Conservation (phyloP, 2,888 invertebrate genomes). For the Rhogogaster chlorosoma region DNA sequence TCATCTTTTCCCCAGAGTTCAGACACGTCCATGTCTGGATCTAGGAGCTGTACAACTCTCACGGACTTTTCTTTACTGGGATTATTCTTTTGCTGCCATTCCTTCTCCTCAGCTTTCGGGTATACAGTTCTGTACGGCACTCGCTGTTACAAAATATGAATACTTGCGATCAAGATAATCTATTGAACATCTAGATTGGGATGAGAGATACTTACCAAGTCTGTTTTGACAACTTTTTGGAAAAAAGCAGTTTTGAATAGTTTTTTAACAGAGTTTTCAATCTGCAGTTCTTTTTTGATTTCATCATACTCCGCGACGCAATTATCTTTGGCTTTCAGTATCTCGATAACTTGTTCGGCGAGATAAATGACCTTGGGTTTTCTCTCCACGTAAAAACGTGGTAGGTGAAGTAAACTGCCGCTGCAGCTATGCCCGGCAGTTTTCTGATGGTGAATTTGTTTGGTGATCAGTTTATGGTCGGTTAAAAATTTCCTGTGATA, state of each 20-base stretch:
- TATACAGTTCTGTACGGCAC: slow-evolving; percentile 81
- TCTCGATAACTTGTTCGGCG: slow-evolving; percentile 80
- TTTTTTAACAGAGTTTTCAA: slow-evolving; percentile 78
- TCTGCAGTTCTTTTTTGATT: slow-evolving; percentile 78
- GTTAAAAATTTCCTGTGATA: slow-evolving; percentile 84
- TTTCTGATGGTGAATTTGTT: slow-evolving; percentile 82
- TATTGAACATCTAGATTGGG: neutral
- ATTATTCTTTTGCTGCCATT: slow-evolving; percentile 79
- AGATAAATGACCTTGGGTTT: slow-evolving; percentile 80
- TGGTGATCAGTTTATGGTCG: slow-evolving; percentile 81
- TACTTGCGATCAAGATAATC: neutral
- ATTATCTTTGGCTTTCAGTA: slow-evolving; percentile 80
- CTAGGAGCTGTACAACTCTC: slow-evolving; percentile 80
- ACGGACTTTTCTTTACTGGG: slow-evolving; percentile 78
- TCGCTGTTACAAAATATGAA: slow-evolving; percentile 68
- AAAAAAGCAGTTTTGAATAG: slow-evolving; percentile 80
- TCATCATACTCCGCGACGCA: slow-evolving; percentile 79
- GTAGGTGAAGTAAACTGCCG: slow-evolving; percentile 81
- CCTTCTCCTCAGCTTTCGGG: slow-evolving; percentile 79
- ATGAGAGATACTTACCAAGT: slow-evolving; percentile 73
- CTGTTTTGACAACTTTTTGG: slow-evolving; percentile 79
- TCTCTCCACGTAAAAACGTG: slow-evolving; percentile 82
- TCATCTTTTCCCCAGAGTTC: slow-evolving; percentile 79
- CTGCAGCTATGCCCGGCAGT: slow-evolving; percentile 75
- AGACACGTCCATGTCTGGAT: slow-evolving; percentile 80